phyloP scores from a whole-genome alignment of 2,888 invertebrate genomes.

The Capitulum mitella region DNA sequence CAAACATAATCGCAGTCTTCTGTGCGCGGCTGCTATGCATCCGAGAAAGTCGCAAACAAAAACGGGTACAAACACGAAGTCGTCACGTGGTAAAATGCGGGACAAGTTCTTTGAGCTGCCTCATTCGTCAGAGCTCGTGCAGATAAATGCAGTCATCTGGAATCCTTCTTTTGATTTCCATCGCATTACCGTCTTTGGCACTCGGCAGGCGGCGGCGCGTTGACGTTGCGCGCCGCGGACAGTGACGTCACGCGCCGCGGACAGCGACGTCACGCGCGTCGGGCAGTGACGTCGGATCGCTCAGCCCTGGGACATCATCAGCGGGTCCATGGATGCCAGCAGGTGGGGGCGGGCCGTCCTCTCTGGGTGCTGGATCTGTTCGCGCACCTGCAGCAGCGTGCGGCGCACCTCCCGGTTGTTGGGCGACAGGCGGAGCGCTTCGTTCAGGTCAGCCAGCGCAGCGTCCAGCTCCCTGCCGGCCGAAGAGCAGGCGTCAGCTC shows the following conservation, averaged over 20 bases:
- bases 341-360: neutral
- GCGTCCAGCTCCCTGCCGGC: conserved; percentile 54
- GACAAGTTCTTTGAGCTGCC: neutral
- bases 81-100: conserved; percentile 9
- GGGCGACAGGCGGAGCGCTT: conserved; percentile 65
- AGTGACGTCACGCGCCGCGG: neutral
- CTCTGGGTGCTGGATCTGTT: conserved; percentile 52
- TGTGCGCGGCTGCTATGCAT: neutral
- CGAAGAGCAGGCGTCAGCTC: conserved; percentile 18
- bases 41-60: neutral
- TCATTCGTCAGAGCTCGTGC: neutral
- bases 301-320: neutral
- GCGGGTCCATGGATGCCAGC: conserved; percentile 5
- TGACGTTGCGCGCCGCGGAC: neutral
- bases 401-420: conserved; percentile 64
- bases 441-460: conserved; percentile 71
- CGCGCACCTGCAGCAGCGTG: conserved; percentile 63
- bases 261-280: neutral
- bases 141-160: conserved; percentile 18
- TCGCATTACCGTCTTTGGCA: neutral
- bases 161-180: conserved; percentile 19
- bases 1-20: neutral
- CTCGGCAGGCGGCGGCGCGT: neutral
- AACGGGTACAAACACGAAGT: neutral
- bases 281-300: neutral